phyloP scores from a whole-genome alignment of 1,140 invertebrate genomes.

The Eumaeus atala region DNA sequence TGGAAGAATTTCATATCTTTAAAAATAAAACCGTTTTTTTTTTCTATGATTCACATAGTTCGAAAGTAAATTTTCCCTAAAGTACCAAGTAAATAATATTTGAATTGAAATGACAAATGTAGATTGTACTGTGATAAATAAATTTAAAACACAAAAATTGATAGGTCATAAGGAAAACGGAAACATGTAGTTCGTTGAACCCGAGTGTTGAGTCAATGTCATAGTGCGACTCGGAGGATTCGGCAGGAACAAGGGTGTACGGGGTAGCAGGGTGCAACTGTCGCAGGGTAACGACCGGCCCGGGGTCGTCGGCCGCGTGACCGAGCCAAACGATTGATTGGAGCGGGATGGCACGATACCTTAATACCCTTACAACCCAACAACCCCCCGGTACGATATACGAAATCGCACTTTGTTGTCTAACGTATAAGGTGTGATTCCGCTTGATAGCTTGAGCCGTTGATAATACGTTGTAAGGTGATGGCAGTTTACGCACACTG shows the following conservation, averaged over 20 bases:
- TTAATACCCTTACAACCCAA: constrained; percentile 54
- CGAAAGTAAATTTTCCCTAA: no score
- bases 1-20: no score
- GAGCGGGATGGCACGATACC: constrained; percentile 54
- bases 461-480: constrained; percentile 34
- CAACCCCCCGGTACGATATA: constrained; percentile 42
- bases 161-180: constrained; percentile 53
- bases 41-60: no score
- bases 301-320: constrained; percentile 62
- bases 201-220: constrained; percentile 61
- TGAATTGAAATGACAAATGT: no score
- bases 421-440: constrained; percentile 51
- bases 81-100: no score
- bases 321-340: constrained; percentile 63
- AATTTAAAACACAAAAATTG: constrained; percentile 21
- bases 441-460: constrained; percentile 21
- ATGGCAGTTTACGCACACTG: constrained; percentile 47
- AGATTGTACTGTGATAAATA: neutral
- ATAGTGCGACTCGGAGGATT: constrained; percentile 54
- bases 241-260: constrained; percentile 61
- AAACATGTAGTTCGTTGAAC: constrained; percentile 56
- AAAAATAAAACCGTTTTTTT: no score
- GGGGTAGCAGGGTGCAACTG: constrained; percentile 67
- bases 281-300: constrained; percentile 62
- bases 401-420: constrained; percentile 51